phyloP scores from a whole-genome alignment of 2,888 invertebrate genomes.

The Aplocera efformata region DNA sequence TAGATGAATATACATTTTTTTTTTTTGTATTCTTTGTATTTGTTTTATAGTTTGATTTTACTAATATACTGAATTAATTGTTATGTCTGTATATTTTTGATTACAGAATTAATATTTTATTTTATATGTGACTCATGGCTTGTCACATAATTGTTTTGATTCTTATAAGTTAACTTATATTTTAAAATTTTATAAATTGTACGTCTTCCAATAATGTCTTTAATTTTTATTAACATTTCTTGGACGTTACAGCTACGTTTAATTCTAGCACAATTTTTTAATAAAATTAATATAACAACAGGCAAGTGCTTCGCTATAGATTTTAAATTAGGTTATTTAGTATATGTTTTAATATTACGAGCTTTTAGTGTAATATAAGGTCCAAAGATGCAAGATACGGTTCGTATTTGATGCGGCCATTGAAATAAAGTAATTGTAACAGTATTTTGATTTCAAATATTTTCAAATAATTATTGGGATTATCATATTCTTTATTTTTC shows the following conservation, averaged over 20 bases:
- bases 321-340: conserved; percentile 56
- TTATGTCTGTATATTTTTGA: conserved; percentile 73
- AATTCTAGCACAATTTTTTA: conserved; percentile 59
- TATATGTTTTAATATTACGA: conserved; percentile 50
- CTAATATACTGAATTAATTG: conserved; percentile 30
- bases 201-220: conserved; percentile 63
- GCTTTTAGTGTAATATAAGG: conserved; percentile 68
- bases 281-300: conserved; percentile 48
- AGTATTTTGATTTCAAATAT: conserved; percentile 54
- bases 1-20: conserved; percentile 16
- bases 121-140: conserved; percentile 31
- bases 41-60: conserved; percentile 27
- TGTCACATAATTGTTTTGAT: conserved; percentile 29
- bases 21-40: conserved; percentile 22
- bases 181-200: conserved; percentile 42
- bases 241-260: conserved; percentile 38
- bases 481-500: conserved; percentile 44
- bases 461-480: conserved; percentile 41
- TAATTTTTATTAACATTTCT: conserved; percentile 44
- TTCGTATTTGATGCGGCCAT: conserved; percentile 58
- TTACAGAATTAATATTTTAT: conserved; percentile 49
- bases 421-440: conserved; percentile 52
- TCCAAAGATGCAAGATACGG: conserved; percentile 63
- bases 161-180: conserved; percentile 30
- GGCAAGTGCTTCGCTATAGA: conserved; percentile 58